Base-by-base conservation (phyloP, 2,113 vertebrate species). In the Panthera leo region DNA sequence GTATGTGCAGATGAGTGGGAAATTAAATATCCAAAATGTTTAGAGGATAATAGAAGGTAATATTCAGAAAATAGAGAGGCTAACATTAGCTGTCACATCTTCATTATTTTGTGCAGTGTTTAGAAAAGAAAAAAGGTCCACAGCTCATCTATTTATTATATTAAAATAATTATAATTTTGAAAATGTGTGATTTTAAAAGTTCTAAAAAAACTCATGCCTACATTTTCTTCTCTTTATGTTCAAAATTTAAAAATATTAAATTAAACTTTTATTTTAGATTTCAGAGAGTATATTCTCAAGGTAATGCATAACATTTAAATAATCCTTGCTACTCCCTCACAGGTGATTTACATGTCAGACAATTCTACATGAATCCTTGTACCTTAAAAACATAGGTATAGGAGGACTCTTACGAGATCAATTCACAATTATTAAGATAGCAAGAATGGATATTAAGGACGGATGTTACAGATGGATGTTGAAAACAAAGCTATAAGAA, bases 401-500 rank as follows among this genome's bases (percentile, higher is more conserved):
- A 71, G 5, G 7, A 91, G 18, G 15, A 55, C 1, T 78, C 1
- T 83, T 91, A 34, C 27, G 39, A 93, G 34, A 76, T 58, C 0
- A 89, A 93, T 89, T 67, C 11, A n/a, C 19, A 70, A 55, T 95
- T 87, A 63, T 67, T 45, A 89, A 67, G 61, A 42, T 5, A 65
- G 3, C 82, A 14, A 75, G 31, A 87, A 93, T 76, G 12, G 19
- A 31, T 75, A 71, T 82, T 67, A 94, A 88, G 31, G 45, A 82
- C 7, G 76, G 91, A 23, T 61, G 15, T 86, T 36, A 71, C 1
- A 95, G 12, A n/a, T 84, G 58, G 25, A 27, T 89, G 15, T 85
- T 85, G 48, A 82, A 96, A 96, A 48, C 34, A 89, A 89, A 89
- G 15, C n/a, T 95, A 16, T 53, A 51, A 91, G 45, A 89, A 84